Conservation (phyloP, 2,888 invertebrate species). For the Ypsolopha scabrella region DNA sequence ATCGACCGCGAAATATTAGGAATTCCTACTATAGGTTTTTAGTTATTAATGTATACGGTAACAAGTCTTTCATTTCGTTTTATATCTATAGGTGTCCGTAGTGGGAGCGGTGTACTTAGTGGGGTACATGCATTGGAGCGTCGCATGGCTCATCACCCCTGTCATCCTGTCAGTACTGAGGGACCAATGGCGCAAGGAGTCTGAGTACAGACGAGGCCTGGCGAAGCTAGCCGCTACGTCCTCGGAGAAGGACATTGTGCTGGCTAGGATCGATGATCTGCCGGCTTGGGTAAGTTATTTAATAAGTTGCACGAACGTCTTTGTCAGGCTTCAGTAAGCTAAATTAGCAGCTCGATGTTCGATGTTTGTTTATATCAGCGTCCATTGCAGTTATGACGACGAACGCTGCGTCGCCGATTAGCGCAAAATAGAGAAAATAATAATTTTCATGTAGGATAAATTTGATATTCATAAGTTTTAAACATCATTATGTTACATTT, state of each 20-base stretch:
- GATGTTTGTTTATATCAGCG: too few relatives aligned
- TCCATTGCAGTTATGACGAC: too few relatives aligned
- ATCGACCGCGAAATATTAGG: not conserved
- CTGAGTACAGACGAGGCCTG: constrained; percentile 77
- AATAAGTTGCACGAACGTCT: not conserved
- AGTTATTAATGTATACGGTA: not conserved
- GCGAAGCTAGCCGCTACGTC: constrained; percentile 83
- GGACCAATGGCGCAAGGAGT: constrained; percentile 83
- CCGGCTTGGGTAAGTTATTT: constrained; percentile 87
- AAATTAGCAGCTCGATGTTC: too few relatives aligned
- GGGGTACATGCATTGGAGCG: constrained; percentile 89
- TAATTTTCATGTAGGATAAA: too few relatives aligned
- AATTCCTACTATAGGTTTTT: not conserved
- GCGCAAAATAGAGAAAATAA: too few relatives aligned
- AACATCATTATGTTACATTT: too few relatives aligned
- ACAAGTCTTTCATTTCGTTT: not conserved
- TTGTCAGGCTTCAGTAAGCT: too few relatives aligned
- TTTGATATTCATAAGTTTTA: too few relatives aligned
- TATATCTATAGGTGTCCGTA: constrained; percentile 67
- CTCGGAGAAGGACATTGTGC: constrained; percentile 88
- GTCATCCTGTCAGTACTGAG: constrained; percentile 83
- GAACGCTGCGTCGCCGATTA: too few relatives aligned
- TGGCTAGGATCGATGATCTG: constrained; percentile 89
- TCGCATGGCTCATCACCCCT: constrained; percentile 88
- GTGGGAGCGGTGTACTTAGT: constrained; percentile 83